Evolutionary conservation across 2,113 vertebrate genomes (phyloP), one percentile per base, ranked within the genome.

Genomic region (Oxyura jamaicensis): DNA sequence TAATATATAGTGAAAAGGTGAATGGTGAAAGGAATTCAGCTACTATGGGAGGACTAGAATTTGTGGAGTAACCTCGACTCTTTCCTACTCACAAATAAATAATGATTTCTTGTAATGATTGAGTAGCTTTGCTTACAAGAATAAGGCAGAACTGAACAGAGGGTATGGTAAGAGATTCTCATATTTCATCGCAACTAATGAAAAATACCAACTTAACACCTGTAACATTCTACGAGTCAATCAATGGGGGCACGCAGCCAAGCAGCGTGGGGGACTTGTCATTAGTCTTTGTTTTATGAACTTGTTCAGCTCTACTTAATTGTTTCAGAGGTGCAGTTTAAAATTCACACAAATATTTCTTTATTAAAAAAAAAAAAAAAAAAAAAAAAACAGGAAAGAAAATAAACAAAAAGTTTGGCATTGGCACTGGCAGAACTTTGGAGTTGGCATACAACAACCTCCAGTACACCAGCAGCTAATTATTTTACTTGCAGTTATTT

Each of bases 221-320:
- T 91, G 71, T 62, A 89, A 83, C 80, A 58, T 88, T 93, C 89
- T 88, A 8, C 19, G 22, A 93, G 83, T 44, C 91, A 81, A 17
- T 95, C 95, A 97, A 96, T 97, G 91, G 94, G 73, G 97, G 95
- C 91, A 94, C 48, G 4, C n/a, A 31, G 94, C 96, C 96, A 97
- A 90, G 93, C 94, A 42, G 83, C 4, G 91, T 2, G 33, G 94
- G 94, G 93, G 82, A 96, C 21, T 4, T 72, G 81, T 76, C 94
- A 91, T 92, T 96, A 62, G 46, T 3, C 28, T 94, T 95, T 96
- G 96, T 90, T 96, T 94, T 90, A 96, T 95, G 88, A 84, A 75
- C 93, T 90, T 95, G 71, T 83, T 95, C 81, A 72, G 75, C 75
- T 82, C 86, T 42, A 33, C 55, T 86, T 95, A 87, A 95, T 96